Conservation (phyloP, 2,888 invertebrate genomes). For the Agrilus biguttatus region DNA sequence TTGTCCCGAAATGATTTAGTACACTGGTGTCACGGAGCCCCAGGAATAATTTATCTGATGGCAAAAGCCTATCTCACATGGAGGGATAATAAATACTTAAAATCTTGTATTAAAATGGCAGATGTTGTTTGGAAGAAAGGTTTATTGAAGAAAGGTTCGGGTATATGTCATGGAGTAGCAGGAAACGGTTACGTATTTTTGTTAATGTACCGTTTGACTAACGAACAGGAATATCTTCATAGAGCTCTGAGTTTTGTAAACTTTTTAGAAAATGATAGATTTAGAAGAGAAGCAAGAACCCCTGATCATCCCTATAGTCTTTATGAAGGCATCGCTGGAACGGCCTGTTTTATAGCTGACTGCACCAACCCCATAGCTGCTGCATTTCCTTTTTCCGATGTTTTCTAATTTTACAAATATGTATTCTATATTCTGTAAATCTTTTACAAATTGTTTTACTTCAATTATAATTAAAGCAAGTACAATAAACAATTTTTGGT, state of each 20-base stretch:
- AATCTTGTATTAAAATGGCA: conserved; percentile 51
- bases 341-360: conserved; percentile 70
- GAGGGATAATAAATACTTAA: conserved; percentile 56
- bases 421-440: no score
- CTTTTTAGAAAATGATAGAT: conserved; percentile 53
- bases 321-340: conserved; percentile 78
- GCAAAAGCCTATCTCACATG: conserved; percentile 66
- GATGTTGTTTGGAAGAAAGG: conserved; percentile 76
- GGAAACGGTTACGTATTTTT: conserved; percentile 74
- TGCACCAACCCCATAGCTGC: conserved; percentile 57
- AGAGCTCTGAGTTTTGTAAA: conserved; percentile 63
- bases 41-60: conserved; percentile 67
- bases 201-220: conserved; percentile 59
- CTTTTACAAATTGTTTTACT: no score
- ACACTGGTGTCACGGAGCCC: conserved; percentile 87
- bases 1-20: conserved; percentile 49
- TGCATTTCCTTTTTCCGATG: conserved; percentile 72
- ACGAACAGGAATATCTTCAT: conserved; percentile 54
- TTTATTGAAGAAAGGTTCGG: conserved; percentile 72
- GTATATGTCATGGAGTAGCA: conserved; percentile 78
- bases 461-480: no score
- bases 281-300: conserved; percentile 48
- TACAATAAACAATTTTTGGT: no score
- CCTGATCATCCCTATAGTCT: conserved; percentile 75
- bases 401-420: conserved; percentile 30